Evolutionary conservation across 2,888 invertebrate species (phyloP).

Genomic region (Lamproptera curius): DNA sequence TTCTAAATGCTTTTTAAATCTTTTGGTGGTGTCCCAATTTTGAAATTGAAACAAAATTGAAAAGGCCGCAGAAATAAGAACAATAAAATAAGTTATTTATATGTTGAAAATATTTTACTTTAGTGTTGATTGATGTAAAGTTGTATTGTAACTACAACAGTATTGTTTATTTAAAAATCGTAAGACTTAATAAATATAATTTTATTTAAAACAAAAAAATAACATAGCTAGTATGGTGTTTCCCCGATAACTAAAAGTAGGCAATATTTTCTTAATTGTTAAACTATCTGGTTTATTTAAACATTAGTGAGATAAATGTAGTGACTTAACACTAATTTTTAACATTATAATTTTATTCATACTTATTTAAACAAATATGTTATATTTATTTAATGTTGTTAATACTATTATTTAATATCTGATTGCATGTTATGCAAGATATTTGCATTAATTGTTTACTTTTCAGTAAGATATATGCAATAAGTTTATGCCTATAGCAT

Average conservation of each 20-base stretch:
- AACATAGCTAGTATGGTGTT: neutral
- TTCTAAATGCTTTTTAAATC: conserved; percentile 7
- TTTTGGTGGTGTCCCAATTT: conserved; percentile 2
- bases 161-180: neutral
- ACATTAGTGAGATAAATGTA: neutral
- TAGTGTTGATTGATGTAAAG: neutral
- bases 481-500: too few species aligned
- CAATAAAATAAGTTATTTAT: neutral
- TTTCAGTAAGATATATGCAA: too few species aligned
- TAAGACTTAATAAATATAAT: neutral
- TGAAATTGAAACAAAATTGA: neutral
- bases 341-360: too few species aligned
- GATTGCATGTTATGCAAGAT: too few species aligned
- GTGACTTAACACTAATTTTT: neutral
- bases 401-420: too few species aligned
- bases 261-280: neutral
- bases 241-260: neutral
- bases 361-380: neutral
- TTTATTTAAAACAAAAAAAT: neutral
- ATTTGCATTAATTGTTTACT: too few species aligned
- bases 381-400: neutral
- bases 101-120: neutral
- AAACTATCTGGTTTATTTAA: neutral
- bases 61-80: neutral
- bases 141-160: neutral